Base-by-base conservation (phyloP, 2,888 invertebrate genomes). In the Diarsia dahlii region DNA sequence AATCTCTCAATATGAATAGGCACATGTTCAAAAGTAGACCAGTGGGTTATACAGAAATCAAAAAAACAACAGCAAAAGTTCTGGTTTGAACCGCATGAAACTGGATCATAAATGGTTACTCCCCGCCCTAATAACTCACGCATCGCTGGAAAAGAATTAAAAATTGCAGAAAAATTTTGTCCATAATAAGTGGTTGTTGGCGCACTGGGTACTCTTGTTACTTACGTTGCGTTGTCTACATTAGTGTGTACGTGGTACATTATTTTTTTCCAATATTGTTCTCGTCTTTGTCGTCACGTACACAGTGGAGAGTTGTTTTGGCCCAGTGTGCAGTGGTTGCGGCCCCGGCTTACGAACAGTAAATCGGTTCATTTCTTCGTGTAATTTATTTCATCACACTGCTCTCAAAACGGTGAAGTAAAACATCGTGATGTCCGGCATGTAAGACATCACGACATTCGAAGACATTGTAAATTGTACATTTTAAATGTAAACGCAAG, bases 41-140 rank as follows among this genome's bases (percentile, higher is more conserved):
- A 50, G 15, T 75, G 69, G 3, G n/a, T 66, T 58, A 56, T 39
- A 84, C 65, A 58, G 20, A 64, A 74, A 71, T 46, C 0, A 74
- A 82, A 76, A 87, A 80, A 75, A 77, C 60, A 79, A 78, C 67
- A 64, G 72, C 73, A 73, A 18, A 69, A 83, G 9, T 85, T 87
- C 86, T 78, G 73, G 85, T 86, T 84, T 54, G 50, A 77, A 77
- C 80, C 9, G 67, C 77, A 80, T 82, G 67, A 52, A 68, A 67
- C 75, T 63, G 78, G 79, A 71, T 79, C 63, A 74, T 84, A 86
- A 80, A 80, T 86, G 67, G 63, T 52, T 45, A 76, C 52, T 62
- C 84, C 84, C 76, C 91, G 90, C 91, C 90, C 74, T 88, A 89
- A 90, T 88, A 81, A 80, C 84, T 69, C 72, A 34, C 71, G 83